These are phyloP conservation scores for Aphelocoma coerulescens DNA, from an alignment of 2,113 vertebrate genomes.

Conservation along the genomic window DNA sequence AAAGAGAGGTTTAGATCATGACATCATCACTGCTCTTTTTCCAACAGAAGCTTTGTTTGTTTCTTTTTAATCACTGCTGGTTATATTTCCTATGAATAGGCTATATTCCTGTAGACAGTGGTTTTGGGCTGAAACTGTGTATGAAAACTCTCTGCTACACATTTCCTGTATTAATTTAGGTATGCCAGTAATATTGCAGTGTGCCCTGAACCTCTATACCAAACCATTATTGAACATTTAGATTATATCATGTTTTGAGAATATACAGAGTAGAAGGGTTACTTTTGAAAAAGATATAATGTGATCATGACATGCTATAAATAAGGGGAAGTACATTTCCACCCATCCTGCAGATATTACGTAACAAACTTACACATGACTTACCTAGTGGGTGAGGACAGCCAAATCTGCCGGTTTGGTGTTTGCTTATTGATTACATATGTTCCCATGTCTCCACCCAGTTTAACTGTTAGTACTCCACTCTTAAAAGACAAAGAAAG, in stretches of 20 bases:
- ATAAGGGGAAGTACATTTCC: background rate
- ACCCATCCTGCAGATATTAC: background rate
- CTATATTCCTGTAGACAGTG: background rate
- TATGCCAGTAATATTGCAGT: background rate
- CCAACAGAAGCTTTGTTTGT: background rate
- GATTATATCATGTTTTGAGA: background rate
- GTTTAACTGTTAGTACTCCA: conserved; percentile 89
- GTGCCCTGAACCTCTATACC: background rate
- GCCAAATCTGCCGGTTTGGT: conserved; percentile 94
- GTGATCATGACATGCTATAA: background rate
- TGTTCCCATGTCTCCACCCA: conserved; percentile 85
- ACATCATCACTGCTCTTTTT: background rate
- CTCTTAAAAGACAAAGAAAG: conserved; percentile 69
- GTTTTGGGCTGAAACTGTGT: background rate
- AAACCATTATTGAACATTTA: background rate
- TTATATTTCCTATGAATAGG: background rate
- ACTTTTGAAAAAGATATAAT: background rate
- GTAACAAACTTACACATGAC: background rate
- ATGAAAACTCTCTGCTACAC: background rate
- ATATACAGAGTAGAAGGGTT: background rate
- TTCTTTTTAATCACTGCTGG: background rate
- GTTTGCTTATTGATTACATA: conserved; percentile 98
- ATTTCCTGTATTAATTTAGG: background rate
- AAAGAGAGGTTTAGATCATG: conserved; percentile 33
- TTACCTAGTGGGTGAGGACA: conserved; percentile 92